Percentiles rank a stretch among this genome's conserved stretches.
Evolutionary conservation across 2,888 invertebrate genomes (phyloP).

Genomic region (Rhingia campestris): DNA sequence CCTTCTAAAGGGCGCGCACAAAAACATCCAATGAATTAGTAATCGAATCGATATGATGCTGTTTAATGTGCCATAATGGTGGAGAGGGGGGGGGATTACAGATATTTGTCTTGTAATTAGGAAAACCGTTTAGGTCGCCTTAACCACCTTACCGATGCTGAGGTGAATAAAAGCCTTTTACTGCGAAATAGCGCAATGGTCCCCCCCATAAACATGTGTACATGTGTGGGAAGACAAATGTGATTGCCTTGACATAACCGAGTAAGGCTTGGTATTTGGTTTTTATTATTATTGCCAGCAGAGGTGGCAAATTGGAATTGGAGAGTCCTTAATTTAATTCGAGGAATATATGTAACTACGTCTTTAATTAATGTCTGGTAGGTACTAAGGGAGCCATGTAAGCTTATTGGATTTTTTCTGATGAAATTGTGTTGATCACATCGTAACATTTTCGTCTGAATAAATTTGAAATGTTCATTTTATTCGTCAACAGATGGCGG

Average conservation of each 20-base stretch:
- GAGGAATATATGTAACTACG: conserved; percentile 4
- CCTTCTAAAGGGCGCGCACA: neutral
- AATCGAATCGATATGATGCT: conserved; percentile 49
- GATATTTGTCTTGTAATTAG: conserved; percentile 18
- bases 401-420: too few relatives aligned
- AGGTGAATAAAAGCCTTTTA: neutral
- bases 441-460: too few relatives aligned
- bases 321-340: conserved; percentile 3
- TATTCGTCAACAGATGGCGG: conserved; percentile 19
- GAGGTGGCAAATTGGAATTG: conserved; percentile 18
- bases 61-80: conserved; percentile 55
- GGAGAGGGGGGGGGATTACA: neutral
- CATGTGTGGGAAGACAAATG: conserved; percentile 2
- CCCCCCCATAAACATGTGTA: neutral
- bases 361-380: conserved; percentile 1
- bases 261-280: too few relatives aligned
- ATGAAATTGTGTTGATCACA: too few relatives aligned
- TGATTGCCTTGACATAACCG: neutral
- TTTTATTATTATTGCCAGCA: conserved; percentile 3
- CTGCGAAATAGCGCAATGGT: conserved; percentile 1
- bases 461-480: too few relatives aligned
- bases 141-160: neutral
- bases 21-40: conserved; percentile 60
- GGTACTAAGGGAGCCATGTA: too few relatives aligned
- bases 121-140: neutral